These are phyloP conservation scores for Eucera pruinosa DNA, from an alignment of 2,888 invertebrate species.

Conservation along the genomic window DNA sequence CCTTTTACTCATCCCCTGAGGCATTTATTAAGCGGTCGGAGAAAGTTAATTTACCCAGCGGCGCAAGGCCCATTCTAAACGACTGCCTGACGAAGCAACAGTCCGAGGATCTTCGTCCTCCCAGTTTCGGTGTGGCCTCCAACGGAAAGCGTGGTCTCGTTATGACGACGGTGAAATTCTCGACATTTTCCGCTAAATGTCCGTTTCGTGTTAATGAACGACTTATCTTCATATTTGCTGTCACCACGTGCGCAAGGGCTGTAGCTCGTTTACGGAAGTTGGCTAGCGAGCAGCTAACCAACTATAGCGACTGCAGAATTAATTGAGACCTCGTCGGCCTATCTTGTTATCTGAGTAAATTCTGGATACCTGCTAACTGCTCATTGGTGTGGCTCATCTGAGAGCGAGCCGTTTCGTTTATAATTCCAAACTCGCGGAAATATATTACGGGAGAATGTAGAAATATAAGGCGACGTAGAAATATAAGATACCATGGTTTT, in stretches of 20 bases:
- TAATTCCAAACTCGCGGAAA: constrained; percentile 19
- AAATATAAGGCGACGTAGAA: too few species aligned
- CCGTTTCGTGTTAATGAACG: constrained; percentile 74
- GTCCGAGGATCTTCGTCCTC: constrained; percentile 31
- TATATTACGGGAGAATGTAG: too few species aligned
- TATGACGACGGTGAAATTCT: constrained; percentile 62
- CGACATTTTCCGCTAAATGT: constrained; percentile 71
- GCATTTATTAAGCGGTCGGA: constrained; percentile 18
- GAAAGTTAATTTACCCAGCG: constrained; percentile 21
- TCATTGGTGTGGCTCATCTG: constrained; percentile 52
- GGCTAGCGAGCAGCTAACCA: constrained; percentile 50
- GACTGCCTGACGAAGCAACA: background rate
- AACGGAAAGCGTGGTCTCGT: too few species aligned
- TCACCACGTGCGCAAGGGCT: constrained; percentile 55
- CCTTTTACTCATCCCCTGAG: background rate
- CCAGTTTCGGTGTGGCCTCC: too few species aligned
- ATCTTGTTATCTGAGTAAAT: constrained; percentile 69
- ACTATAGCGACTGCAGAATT: constrained; percentile 65
- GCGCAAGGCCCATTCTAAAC: constrained; percentile 7
- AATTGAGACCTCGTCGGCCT: constrained; percentile 65
- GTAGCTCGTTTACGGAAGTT: constrained; percentile 70
- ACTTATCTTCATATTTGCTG: constrained; percentile 74
- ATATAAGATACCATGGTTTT: too few species aligned
- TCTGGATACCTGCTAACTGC: constrained; percentile 57
- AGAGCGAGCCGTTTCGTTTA: constrained; percentile 26